These are phyloP conservation scores for Ernsta delagoae DNA, from an alignment of 2,888 invertebrate species.

Conservation along the genomic window DNA sequence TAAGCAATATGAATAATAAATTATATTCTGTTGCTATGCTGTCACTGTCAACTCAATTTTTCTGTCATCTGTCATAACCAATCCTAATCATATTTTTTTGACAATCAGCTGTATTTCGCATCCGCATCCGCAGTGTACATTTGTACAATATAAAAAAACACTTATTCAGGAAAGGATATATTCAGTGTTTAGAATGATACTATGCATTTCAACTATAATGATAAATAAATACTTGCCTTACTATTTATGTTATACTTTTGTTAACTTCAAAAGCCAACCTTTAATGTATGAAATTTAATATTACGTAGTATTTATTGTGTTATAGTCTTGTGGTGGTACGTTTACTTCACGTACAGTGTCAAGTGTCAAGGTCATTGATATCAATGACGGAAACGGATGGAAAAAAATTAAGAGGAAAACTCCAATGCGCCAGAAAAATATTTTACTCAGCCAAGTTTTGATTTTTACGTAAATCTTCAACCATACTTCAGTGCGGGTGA, in stretches of 20 bases:
- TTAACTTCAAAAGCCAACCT: not conserved
- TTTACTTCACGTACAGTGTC: no score
- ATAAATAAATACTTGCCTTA: no score
- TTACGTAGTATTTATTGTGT: not conserved
- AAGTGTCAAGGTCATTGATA: slow-evolving; percentile 21
- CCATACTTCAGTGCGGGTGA: not conserved
- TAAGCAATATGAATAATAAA: no score
- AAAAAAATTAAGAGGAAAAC: slow-evolving; percentile 22
- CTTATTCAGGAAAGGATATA: no score
- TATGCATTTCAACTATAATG: no score
- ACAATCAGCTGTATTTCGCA: slow-evolving; percentile 8
- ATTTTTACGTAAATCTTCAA: slow-evolving; percentile 16
- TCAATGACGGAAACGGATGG: slow-evolving; percentile 29
- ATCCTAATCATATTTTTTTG: not conserved
- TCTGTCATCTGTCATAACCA: no score
- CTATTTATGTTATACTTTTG: not conserved
- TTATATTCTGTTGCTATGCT: no score
- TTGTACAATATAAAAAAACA: no score
- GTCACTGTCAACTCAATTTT: not conserved
- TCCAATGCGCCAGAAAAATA: slow-evolving; percentile 13
- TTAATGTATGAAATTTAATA: not conserved
- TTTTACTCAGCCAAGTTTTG: slow-evolving; percentile 6
- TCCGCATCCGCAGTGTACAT: no score
- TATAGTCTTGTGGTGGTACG: no score
- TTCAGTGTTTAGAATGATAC: no score